Evolutionary conservation across 2,888 invertebrate genomes (phyloP), one percentile per base, ranked within the genome.

Genomic region (Hypomecis punctinalis): DNA sequence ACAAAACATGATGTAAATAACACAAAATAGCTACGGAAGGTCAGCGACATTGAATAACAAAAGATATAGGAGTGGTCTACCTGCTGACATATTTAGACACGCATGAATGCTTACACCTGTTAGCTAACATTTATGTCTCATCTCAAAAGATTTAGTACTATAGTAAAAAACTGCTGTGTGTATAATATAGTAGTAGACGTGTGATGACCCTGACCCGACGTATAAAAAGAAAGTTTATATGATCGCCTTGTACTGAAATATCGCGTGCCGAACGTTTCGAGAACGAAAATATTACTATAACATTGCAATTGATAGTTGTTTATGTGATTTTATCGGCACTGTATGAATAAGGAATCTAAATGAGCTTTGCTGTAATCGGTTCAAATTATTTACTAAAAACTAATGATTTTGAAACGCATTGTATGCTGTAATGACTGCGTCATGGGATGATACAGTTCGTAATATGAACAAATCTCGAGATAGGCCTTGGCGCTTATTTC

Each of bases 181-280:
- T 40, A 43, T 11, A 9, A 36, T 13, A 46, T 13, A 33, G 37
- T 49, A 42, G 37, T 45, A 37, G 35, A 6, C 51, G 51, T 13
- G 13, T n/a, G 23, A 35, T 49, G 59, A 13, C 65, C 65, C 23
- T 66, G 56, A 57, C 62, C 59, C 40, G 40, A 13, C 33, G 37
- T 49, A 59, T 62, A 61, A 61, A 46, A 61, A n/a, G 47, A 60
- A 54, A 58, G 40, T 42, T 45, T 42, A 57, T 60, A 61, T 47
- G 57, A 58, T 65, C 51, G 11, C 10, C 35, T 8, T 45, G 49
- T 61, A 59, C 48, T 49, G 54, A 54, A 56, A 57, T 47, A 67
- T 60, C 56, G 65, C 65, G 65, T 66, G 65, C 47, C 36, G 40
- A 33, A 3, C 33, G 56, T 40, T 48, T 48, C 57, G 35, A 53